phyloP scores from a whole-genome alignment of 2,113 vertebrate species.

The Mobula birostris region DNA sequence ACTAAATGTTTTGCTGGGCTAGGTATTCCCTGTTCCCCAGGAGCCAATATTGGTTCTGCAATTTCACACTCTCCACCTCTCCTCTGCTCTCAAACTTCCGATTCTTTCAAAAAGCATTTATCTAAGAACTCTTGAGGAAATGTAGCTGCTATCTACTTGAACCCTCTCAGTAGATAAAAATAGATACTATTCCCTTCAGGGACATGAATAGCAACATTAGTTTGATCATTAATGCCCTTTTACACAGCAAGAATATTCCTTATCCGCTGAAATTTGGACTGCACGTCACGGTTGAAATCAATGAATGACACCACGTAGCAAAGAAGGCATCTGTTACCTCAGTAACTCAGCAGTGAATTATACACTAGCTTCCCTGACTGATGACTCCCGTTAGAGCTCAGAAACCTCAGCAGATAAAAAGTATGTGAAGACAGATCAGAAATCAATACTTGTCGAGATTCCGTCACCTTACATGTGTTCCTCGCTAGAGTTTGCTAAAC shows the following conservation, averaged over 20 bases:
- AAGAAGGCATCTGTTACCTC: background rate
- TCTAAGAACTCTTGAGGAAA: background rate
- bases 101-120: background rate
- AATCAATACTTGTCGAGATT: background rate
- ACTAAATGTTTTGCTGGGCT: background rate
- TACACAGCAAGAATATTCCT: background rate
- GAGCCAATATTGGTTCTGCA: background rate
- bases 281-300: background rate
- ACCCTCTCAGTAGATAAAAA: background rate
- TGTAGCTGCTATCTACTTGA: no score
- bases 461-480: slow-evolving; percentile 1
- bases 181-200: background rate
- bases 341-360: background rate
- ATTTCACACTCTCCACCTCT: background rate
- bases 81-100: background rate
- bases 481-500: no score
- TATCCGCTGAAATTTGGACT: background rate
- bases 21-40: background rate
- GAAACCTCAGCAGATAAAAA: background rate
- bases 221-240: background rate
- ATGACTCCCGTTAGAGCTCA: background rate
- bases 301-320: background rate
- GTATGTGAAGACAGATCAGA: background rate
- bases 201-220: background rate
- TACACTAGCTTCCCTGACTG: background rate